These are phyloP conservation scores for Drosophila serrata DNA, from an alignment of 1,140 invertebrate species.

Conservation along the genomic window DNA sequence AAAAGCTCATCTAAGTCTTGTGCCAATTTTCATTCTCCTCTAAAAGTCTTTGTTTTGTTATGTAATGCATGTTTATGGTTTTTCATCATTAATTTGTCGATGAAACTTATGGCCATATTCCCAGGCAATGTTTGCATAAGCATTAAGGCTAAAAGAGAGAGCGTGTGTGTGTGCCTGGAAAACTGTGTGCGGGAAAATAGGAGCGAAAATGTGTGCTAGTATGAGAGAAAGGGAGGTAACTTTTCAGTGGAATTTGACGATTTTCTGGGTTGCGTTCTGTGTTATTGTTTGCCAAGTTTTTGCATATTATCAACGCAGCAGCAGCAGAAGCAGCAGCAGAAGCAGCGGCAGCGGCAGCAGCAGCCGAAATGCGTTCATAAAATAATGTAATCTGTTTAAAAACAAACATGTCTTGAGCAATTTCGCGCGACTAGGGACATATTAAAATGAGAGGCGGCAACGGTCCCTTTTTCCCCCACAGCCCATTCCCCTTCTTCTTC, in stretches of 20 bases:
- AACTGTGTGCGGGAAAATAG: conserved; percentile 19
- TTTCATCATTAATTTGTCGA: conserved; percentile 82
- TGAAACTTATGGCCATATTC: conserved; percentile 82
- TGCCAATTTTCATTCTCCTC: conserved; percentile 30
- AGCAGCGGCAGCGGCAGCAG: conserved; percentile 23
- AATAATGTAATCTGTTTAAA: conserved; percentile 84
- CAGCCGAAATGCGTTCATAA: conserved; percentile 75
- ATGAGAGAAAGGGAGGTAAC: conserved; percentile 45
- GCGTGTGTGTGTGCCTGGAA: conserved; percentile 27
- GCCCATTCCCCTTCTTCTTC: neutral
- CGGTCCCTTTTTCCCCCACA: conserved; percentile 15
- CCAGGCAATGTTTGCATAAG: conserved; percentile 76
- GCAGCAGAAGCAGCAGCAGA: conserved; percentile 39
- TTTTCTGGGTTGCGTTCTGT: conserved; percentile 68
- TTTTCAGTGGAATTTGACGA: conserved; percentile 76
- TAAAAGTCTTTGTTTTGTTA: conserved; percentile 66
- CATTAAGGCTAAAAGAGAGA: conserved; percentile 33
- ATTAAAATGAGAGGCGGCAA: conserved; percentile 66
- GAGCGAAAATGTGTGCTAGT: neutral
- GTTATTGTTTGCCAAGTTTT: conserved; percentile 84
- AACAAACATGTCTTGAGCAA: conserved; percentile 82
- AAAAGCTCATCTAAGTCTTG: conserved; percentile 25
- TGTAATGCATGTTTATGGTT: conserved; percentile 81
- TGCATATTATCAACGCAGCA: conserved; percentile 81
- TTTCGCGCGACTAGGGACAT: conserved; percentile 81